phyloP scores from a whole-genome alignment of 37 sponge, comb jelly and placozoan genomes.

The Haliclona indistincta region DNA sequence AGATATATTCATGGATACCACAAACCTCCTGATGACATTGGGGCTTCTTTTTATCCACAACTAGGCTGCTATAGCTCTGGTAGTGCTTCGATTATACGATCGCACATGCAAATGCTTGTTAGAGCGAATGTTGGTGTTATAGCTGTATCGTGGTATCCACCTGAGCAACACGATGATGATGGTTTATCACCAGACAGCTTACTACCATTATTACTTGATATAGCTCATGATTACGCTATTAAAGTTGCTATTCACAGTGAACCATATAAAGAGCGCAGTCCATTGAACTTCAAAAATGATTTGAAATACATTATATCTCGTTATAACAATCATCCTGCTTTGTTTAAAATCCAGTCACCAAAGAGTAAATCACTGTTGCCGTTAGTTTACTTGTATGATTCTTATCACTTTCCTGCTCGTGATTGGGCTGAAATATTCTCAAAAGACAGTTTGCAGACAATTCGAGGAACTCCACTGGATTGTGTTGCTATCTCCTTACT shows the following conservation, averaged over 20 bases:
- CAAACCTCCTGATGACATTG: conserved; percentile 84
- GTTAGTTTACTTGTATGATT: conserved; percentile 83
- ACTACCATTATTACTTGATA: conserved; percentile 58
- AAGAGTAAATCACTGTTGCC: conserved; percentile 24
- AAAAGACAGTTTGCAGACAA: conserved; percentile 13
- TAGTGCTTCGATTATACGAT: conserved; percentile 37
- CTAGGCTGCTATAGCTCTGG: conserved; percentile 86
- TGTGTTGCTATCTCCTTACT: conserved; percentile 54
- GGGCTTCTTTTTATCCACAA: conserved; percentile 83
- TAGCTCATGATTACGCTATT: conserved; percentile 53
- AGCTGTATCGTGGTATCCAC: conserved; percentile 85
- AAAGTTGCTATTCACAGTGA: conserved; percentile 82
- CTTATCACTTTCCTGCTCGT: conserved; percentile 48
- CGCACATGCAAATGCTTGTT: conserved; percentile 74
- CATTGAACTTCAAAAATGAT: conserved; percentile 47
- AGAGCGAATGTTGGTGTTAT: conserved; percentile 75
- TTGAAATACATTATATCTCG: conserved; percentile 60
- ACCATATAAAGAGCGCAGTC: conserved; percentile 67
- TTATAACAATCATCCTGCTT: conserved; percentile 75
- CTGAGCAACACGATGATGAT: conserved; percentile 54
- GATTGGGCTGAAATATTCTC: conserved; percentile 73
- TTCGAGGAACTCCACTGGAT: conserved; percentile 71
- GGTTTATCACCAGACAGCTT: conserved; percentile 60
- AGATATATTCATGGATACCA: conserved; percentile 58
- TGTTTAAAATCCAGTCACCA: conserved; percentile 27